Conservation (phyloP, 2,797 vertebrate species). For the Cyclopterus lumpus region DNA sequence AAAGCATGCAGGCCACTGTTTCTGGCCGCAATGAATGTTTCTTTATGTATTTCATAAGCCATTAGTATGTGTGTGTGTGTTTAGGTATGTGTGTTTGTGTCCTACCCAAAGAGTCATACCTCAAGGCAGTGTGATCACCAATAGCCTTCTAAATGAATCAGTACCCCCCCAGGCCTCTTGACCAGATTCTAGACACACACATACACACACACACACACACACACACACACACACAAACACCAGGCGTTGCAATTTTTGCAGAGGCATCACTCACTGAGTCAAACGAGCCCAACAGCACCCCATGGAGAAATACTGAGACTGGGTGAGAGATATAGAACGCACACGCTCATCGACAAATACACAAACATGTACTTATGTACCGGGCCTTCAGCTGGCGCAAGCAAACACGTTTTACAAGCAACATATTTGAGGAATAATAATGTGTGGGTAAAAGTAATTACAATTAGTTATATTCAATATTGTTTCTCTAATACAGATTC, state of each 20-base stretch:
- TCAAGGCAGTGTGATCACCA: conserved; percentile 69
- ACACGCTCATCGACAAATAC: conserved; percentile 15
- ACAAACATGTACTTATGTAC: not conserved
- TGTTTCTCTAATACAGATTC: not conserved
- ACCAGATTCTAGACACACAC: conserved; percentile 49
- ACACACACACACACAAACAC: conserved; percentile 20
- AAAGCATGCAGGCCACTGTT: not conserved
- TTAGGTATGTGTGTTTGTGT: conserved; percentile 24
- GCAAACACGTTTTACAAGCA: not conserved
- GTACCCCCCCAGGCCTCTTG: conserved; percentile 67
- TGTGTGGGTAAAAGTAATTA: not conserved
- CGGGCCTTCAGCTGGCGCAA: not conserved
- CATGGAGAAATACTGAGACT: conserved; percentile 68
- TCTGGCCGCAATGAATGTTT: conserved; percentile 18
- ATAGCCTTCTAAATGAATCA: conserved; percentile 78
- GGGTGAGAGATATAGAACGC: conserved; percentile 57
- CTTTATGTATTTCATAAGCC: conserved; percentile 38
- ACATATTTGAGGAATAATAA: not conserved
- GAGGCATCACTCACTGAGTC: conserved; percentile 66
- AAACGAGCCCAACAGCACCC: conserved; percentile 64
- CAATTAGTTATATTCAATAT: not conserved
- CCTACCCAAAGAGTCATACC: conserved; percentile 55
- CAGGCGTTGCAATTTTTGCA: conserved; percentile 60
- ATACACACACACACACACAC: conserved; percentile 23
- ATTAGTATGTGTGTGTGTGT: conserved; percentile 8